A percentile compares a stretch with the other conserved stretches of the same genome.
Evolutionary conservation across 2,888 invertebrate genomes (phyloP).

Genomic region (Aphodius sticticus): DNA sequence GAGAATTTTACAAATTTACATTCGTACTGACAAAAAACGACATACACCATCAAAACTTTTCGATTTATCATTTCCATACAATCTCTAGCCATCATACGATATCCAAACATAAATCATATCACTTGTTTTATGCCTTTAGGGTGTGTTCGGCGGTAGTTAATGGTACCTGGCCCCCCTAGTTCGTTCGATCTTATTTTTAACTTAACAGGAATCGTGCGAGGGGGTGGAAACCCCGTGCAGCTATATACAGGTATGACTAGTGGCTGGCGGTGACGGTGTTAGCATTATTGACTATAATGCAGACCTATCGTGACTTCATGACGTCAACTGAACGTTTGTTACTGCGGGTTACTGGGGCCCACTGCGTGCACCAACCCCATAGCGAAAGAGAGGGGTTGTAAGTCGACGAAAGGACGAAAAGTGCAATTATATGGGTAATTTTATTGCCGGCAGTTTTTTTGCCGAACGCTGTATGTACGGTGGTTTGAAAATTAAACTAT

Average conservation of each 20-base stretch:
- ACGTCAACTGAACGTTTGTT: not conserved
- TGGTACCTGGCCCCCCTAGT: not conserved
- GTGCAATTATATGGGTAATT: no score
- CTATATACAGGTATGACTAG: not conserved
- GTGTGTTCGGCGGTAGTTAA: not conserved
- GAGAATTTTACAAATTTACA: no score
- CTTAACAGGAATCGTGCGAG: not conserved
- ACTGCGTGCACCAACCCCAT: not conserved
- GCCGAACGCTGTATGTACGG: no score
- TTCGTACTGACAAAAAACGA: no score
- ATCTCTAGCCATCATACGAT: slow-evolving; percentile 4
- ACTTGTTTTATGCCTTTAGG: slow-evolving; percentile 5
- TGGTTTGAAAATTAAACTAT: no score
- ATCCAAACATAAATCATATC: not conserved
- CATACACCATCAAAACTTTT: no score
- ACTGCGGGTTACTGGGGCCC: not conserved
- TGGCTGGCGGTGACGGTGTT: not conserved
- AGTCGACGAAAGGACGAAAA: no score
- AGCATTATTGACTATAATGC: not conserved
- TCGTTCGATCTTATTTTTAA: not conserved
- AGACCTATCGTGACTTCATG: not conserved
- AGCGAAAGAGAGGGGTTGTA: no score
- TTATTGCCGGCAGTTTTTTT: no score
- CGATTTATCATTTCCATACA: no score
- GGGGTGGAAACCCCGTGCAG: not conserved